Base-by-base conservation (phyloP, 2,113 vertebrate species). In the Lagenorhynchus albirostris region DNA sequence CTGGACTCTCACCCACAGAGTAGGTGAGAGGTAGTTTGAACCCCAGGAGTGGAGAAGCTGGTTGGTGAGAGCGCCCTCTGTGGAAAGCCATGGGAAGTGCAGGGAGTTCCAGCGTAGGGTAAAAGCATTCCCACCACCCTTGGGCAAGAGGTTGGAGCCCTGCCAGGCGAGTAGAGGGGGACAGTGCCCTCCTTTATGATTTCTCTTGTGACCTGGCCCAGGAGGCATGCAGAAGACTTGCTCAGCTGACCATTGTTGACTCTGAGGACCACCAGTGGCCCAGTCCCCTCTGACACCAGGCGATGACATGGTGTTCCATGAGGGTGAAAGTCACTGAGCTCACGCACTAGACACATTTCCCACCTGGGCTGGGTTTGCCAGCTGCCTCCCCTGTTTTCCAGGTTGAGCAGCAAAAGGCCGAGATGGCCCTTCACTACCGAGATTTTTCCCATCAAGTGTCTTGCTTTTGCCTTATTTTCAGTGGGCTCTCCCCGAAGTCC, bases 401-500 rank as follows among this genome's bases (percentile, higher is more conserved):
- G 26, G 20, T 3, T 13, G 6, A 20, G 29, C 33, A 62, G 12
- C 20, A 36, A 58, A 90, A 86, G 58, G 9, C 15, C 15, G 1
- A 12, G 18, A 4, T 17, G 31, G 36, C 31, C 14, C 50, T 15
- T 33, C 36, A 2, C 7, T 29, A 77, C 74, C 6, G 17, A 23
- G 29, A 41, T 44, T 60, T 94, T 96, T 10, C 92, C 73, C 88
- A 8, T 26, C 7, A 0, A 1, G 4, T 50, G 29, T 94, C 38
- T 73, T 68, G 29, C 94, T 58, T 97, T 60, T 95, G 84, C 90
- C 79, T 93, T 53, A 14, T 36, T 93, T 85, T 0, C 0, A 99
- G 99, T 99, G 99, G 99, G 99, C 63, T 99, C 99, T 50, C 99
- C 99, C 1, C 98, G 99, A 63, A 99, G 99, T 98, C 99, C 99